These are phyloP conservation scores for Drosophila putrida DNA, from an alignment of 2,888 invertebrate species.

Conservation along the genomic window DNA sequence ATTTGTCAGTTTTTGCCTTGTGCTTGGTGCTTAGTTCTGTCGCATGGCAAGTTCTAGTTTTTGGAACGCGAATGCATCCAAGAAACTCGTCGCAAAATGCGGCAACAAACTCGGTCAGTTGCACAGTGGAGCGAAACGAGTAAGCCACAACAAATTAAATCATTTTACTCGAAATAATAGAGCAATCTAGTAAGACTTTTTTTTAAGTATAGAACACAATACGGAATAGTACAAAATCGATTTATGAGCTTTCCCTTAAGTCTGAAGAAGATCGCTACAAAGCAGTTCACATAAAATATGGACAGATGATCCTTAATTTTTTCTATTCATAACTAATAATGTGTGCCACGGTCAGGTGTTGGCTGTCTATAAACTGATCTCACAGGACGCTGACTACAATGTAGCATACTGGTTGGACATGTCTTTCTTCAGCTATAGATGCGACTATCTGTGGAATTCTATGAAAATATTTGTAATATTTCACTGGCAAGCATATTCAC, in stretches of 20 bases:
- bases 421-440: not conserved
- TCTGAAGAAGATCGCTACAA: no score
- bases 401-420: not conserved
- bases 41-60: slow-evolving; percentile 24
- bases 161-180: slow-evolving; percentile 3
- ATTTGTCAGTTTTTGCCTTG: slow-evolving; percentile 23
- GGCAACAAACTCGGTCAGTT: slow-evolving; percentile 16
- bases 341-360: not conserved
- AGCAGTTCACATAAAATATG: no score
- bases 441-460: not conserved
- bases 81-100: slow-evolving; percentile 19
- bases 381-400: not conserved
- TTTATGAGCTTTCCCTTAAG: no score
- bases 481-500: no score
- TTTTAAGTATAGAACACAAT: not conserved
- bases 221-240: not conserved
- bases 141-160: not conserved
- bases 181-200: not conserved
- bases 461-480: not conserved
- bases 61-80: slow-evolving; percentile 20
- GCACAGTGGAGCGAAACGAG: slow-evolving; percentile 8
- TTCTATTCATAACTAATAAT: not conserved
- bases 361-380: not conserved
- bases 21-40: slow-evolving; percentile 8
- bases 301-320: no score